Evolutionary conservation across 2,113 vertebrate genomes (phyloP).

Genomic region (Myrmecophaga tridactyla): DNA sequence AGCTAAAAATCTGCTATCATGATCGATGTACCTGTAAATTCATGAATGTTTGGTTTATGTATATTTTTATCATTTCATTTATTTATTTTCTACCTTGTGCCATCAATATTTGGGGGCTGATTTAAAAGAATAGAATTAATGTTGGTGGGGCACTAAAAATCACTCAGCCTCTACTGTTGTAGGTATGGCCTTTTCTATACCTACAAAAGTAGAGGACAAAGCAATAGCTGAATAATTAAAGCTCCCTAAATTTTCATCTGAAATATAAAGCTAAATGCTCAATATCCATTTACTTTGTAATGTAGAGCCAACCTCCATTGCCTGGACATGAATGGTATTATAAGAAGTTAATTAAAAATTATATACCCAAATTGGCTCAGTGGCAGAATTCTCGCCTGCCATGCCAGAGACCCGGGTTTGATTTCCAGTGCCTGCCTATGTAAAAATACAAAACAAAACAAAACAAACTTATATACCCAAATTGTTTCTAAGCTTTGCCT

Average conservation of each 20-base stretch:
- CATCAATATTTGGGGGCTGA: not conserved
- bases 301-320: not conserved
- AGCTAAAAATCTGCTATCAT: not conserved
- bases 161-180: not conserved
- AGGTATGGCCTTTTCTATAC: too few species aligned
- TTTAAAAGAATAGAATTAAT: conserved; percentile 32
- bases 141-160: not conserved
- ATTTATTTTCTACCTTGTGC: conserved; percentile 3
- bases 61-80: not conserved
- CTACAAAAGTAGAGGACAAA: conserved; percentile 2
- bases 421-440: too few species aligned
- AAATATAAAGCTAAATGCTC: not conserved
- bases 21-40: not conserved
- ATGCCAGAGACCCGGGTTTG: too few species aligned
- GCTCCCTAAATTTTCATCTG: not conserved
- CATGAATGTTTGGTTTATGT: not conserved
- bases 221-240: not conserved
- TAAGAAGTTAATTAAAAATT: not conserved
- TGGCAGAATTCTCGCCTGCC: too few species aligned
- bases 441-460: too few species aligned
- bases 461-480: not conserved
- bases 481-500: not conserved
- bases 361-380: not conserved
- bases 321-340: not conserved
- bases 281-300: not conserved